phyloP scores from a whole-genome alignment of 2,888 invertebrate species.

The Ctena decussata region DNA sequence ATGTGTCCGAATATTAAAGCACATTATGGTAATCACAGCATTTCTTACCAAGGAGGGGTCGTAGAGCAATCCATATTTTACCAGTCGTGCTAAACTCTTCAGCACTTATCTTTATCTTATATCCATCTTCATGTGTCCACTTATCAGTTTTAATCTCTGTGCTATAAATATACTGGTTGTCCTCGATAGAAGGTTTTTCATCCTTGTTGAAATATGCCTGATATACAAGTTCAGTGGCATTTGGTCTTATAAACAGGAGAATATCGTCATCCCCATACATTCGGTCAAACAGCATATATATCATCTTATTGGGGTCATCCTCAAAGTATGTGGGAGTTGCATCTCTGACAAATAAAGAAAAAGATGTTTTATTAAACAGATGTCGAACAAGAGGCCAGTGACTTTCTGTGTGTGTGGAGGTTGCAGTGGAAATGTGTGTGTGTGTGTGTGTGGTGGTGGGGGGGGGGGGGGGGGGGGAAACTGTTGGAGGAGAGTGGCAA shows the following conservation, averaged over 20 bases:
- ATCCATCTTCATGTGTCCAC: slow-evolving; percentile 56
- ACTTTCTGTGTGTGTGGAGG: too few species aligned
- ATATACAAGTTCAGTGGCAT: slow-evolving; percentile 55
- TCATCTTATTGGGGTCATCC: slow-evolving; percentile 64
- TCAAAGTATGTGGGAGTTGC: slow-evolving; percentile 52
- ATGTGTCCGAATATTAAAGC: too few species aligned
- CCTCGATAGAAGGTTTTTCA: slow-evolving; percentile 52
- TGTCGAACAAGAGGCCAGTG: too few species aligned
- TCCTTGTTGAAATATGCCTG: slow-evolving; percentile 52
- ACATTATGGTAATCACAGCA: too few species aligned
- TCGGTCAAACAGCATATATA: slow-evolving; percentile 61
- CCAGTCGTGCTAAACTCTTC: slow-evolving; percentile 44
- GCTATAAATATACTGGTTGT: slow-evolving; percentile 42
- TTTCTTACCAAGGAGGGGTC: slow-evolving; percentile 52
- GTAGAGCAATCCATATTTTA: slow-evolving; percentile 61
- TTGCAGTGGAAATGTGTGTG: too few species aligned
- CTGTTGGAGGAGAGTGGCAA: too few species aligned
- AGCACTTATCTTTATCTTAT: slow-evolving; percentile 52
- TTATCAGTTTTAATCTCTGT: slow-evolving; percentile 50
- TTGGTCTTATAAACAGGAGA: slow-evolving; percentile 58
- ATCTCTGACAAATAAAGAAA: slow-evolving; percentile 32
- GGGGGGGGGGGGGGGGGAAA: too few species aligned
- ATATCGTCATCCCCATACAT: slow-evolving; percentile 57
- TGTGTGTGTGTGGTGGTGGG: too few species aligned
- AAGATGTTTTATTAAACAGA: too few species aligned